Percentiles rank a stretch among this genome's conserved stretches.
Evolutionary conservation across 2,113 vertebrate species (phyloP).

Genomic region (Hystrix brachyura): DNA sequence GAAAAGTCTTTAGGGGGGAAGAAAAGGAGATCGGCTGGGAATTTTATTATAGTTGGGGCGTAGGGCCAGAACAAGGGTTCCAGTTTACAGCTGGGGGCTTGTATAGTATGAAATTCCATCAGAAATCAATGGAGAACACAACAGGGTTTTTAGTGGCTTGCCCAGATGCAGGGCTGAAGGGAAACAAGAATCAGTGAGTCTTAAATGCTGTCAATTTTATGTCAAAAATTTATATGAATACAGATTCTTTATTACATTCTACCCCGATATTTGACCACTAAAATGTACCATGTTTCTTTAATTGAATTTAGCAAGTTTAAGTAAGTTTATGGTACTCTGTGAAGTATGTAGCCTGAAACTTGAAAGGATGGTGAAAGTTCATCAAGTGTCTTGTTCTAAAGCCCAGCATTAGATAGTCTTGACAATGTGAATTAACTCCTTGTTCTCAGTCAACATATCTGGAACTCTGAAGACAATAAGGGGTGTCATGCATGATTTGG

Average conservation of each 20-base stretch:
- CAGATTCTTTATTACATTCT: conserved; percentile 23
- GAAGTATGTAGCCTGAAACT: neutral
- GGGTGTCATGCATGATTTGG: conserved; percentile 13
- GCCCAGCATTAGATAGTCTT: neutral
- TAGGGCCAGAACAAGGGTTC: neutral
- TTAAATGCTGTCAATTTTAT: neutral
- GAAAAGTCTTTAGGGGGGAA: conserved; percentile 42
- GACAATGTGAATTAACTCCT: conserved; percentile 17
- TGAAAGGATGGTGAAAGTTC: neutral
- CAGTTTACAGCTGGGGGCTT: neutral
- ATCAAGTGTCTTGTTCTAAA: conserved; percentile 38
- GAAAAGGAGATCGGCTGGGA: conserved; percentile 5
- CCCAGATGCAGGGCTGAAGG: neutral
- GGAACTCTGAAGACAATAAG: neutral
- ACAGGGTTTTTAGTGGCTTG: conserved; percentile 21
- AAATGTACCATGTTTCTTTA: conserved; percentile 28
- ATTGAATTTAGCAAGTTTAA: conserved; percentile 44
- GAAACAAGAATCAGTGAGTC: neutral
- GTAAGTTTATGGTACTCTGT: neutral
- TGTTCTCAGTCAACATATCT: neutral
- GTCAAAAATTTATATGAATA: neutral
- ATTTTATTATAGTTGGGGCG: neutral
- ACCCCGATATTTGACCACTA: neutral
- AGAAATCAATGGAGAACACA: neutral
- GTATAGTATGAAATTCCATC: neutral